These are phyloP conservation scores for Peromyscus attwateri DNA, from an alignment of 2,797 vertebrate genomes.

Conservation along the genomic window DNA sequence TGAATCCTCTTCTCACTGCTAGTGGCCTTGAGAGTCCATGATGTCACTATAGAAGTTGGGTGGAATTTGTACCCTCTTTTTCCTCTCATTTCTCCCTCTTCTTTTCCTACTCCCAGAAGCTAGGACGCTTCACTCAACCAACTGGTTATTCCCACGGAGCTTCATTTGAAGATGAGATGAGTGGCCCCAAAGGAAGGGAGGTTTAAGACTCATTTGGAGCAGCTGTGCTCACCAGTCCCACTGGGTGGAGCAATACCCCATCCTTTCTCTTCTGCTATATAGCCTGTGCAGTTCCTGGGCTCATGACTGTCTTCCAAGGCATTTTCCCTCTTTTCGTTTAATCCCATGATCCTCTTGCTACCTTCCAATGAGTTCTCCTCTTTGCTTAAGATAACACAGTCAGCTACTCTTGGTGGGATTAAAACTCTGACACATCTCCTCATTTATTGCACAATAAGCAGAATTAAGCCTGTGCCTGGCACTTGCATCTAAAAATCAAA, in stretches of 20 bases:
- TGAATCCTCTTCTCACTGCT: neutral
- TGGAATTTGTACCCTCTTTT: neutral
- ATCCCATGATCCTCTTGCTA: neutral
- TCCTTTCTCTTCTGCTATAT: neutral
- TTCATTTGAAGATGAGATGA: neutral
- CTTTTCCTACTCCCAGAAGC: neutral
- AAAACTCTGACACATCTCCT: neutral
- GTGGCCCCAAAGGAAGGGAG: neutral
- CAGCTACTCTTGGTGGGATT: slow-evolving; percentile 1
- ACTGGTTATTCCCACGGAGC: neutral
- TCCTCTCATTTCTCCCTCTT: neutral
- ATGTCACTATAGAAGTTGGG: neutral
- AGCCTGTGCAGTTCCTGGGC: neutral
- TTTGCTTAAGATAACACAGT: slow-evolving; percentile 25
- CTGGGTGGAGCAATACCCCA: neutral
- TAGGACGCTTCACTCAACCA: neutral
- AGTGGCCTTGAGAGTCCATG: neutral
- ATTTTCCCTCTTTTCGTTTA: neutral
- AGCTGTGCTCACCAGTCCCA: neutral
- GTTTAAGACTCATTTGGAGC: neutral
- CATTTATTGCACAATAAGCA: slow-evolving; percentile 44
- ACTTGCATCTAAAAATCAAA: slow-evolving; percentile 57
- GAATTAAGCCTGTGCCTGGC: slow-evolving; percentile 5
- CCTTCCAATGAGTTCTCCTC: neutral
- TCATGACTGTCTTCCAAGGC: neutral